These are phyloP conservation scores for Echeneis naucrates DNA, from an alignment of 2,797 vertebrate genomes.

Conservation along the genomic window DNA sequence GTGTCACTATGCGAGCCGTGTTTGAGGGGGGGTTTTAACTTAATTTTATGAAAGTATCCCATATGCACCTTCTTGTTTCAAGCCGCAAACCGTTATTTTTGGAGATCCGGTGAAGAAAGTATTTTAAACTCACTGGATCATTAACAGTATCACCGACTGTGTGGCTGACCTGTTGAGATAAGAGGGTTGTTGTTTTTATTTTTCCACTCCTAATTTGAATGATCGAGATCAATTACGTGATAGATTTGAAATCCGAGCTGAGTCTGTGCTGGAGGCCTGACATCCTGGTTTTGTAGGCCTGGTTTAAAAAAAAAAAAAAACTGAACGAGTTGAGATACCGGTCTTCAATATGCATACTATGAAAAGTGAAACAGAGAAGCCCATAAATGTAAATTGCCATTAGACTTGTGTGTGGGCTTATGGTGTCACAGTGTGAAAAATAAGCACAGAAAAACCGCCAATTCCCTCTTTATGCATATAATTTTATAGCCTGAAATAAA, in stretches of 20 bases:
- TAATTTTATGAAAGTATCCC: conserved; percentile 82
- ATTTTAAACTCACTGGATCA: background rate
- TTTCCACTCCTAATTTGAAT: conserved; percentile 31
- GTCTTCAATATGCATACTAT: background rate
- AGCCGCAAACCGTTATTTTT: conserved; percentile 29
- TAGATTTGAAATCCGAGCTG: conserved; percentile 11
- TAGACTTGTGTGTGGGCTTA: background rate
- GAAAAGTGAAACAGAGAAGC: background rate
- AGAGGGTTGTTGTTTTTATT: background rate
- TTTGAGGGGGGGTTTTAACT: conserved; percentile 84
- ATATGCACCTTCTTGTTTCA: conserved; percentile 47
- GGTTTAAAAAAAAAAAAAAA: conserved; percentile 1
- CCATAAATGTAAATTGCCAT: conserved; percentile 2
- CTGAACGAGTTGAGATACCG: conserved; percentile 10
- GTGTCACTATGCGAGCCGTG: conserved; percentile 84
- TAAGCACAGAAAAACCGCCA: conserved; percentile 28
- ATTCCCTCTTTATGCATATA: conserved; percentile 20
- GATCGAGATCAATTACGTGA: conserved; percentile 27
- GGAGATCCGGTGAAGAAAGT: background rate
- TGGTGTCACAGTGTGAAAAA: conserved; percentile 27
- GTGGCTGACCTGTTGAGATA: conserved; percentile 31
- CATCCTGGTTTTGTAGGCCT: conserved; percentile 4
- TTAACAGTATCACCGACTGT: background rate
- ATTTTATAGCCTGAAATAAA: conserved; percentile 56
- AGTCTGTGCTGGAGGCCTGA: conserved; percentile 5